These are phyloP conservation scores for Muscina levida DNA, from an alignment of 2,888 invertebrate genomes.

Conservation along the genomic window DNA sequence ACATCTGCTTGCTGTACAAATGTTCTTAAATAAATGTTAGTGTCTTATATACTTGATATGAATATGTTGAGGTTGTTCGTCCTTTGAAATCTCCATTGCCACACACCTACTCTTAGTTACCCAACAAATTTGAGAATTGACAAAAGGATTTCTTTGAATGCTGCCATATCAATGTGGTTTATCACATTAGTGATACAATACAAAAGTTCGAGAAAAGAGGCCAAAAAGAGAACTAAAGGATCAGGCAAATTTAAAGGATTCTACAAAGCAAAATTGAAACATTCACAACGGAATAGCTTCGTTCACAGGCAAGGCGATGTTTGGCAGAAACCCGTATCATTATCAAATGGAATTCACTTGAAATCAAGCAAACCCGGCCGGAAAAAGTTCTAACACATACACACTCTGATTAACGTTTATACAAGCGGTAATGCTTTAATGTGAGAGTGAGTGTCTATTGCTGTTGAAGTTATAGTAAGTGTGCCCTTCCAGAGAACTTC, in stretches of 20 bases:
- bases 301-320: not conserved
- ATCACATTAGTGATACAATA: constrained; percentile 41
- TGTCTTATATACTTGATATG: not conserved
- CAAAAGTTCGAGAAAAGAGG: not conserved
- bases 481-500: not conserved
- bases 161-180: constrained; percentile 47
- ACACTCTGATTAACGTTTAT: constrained; percentile 42
- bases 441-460: not conserved
- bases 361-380: not conserved
- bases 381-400: constrained; percentile 11
- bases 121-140: constrained; percentile 29
- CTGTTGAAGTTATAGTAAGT: not conserved
- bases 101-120: not conserved
- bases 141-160: constrained; percentile 36
- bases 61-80: too few relatives aligned
- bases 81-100: too few relatives aligned
- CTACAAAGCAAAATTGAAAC: constrained; percentile 24
- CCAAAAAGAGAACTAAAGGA: constrained; percentile 10
- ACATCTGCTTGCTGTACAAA: not conserved
- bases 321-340: not conserved
- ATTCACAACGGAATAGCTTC: not conserved
- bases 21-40: constrained; percentile 15
- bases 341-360: not conserved
- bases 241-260: constrained; percentile 22
- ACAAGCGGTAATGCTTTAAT: constrained; percentile 37